phyloP scores from a whole-genome alignment of 2,797 vertebrate species.

The Molossus molossus region DNA sequence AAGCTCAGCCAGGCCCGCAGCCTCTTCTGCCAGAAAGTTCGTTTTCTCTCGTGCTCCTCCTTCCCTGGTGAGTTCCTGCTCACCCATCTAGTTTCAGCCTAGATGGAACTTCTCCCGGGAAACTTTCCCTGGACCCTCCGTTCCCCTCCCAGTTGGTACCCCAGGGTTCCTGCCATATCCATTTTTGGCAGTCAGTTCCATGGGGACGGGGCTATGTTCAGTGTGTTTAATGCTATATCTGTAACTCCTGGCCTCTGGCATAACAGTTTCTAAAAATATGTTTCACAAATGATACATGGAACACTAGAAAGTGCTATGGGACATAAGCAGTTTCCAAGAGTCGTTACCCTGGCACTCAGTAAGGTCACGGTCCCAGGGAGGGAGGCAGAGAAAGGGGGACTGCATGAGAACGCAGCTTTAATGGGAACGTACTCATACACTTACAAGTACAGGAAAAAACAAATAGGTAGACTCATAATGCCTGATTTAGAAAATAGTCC shows the following conservation, averaged over 20 bases:
- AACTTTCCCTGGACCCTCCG: not conserved
- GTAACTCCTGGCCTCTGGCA: conserved; percentile 26
- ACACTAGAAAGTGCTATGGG: conserved; percentile 69
- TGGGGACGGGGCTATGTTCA: not conserved
- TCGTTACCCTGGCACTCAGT: not conserved
- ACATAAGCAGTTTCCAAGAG: conserved; percentile 29
- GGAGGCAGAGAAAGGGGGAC: fast-evolving
- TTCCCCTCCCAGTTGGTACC: not conserved
- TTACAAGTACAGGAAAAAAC: conserved; percentile 51
- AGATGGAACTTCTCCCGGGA: not conserved
- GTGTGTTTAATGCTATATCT: conserved; percentile 45
- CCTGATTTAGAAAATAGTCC: conserved; percentile 60
- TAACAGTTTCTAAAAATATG: conserved; percentile 59
- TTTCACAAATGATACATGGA: conserved; percentile 69
- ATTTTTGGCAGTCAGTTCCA: conserved; percentile 59
- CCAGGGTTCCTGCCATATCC: not conserved
- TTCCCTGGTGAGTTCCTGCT: not conserved
- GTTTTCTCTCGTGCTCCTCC: not conserved
- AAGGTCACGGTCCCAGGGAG: not conserved
- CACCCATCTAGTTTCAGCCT: not conserved
- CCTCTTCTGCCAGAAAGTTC: not conserved
- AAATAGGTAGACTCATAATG: not conserved
- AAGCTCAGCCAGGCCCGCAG: not conserved
- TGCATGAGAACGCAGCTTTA: conserved; percentile 3
- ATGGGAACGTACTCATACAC: not conserved